phyloP scores from a whole-genome alignment of 1,140 invertebrate genomes.

The Hestina assimilis region DNA sequence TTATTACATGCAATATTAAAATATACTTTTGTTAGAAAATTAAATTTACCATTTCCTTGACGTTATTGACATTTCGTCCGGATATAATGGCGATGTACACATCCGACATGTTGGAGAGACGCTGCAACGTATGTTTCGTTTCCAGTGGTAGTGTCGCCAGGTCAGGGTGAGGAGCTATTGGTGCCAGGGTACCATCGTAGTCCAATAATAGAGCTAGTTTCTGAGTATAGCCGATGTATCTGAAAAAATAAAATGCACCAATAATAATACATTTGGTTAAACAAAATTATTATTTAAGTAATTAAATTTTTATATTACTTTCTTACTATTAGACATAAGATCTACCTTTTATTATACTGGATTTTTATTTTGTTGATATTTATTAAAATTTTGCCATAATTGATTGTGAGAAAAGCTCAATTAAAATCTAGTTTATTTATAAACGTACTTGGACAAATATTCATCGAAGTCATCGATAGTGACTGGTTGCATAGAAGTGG shows the following conservation, averaged over 20 bases:
- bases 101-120: conserved; percentile 91
- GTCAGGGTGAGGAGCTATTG: conserved; percentile 93
- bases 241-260: conserved; percentile 63
- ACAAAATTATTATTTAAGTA: too few species aligned
- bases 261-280: not conserved
- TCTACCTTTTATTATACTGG: too few species aligned
- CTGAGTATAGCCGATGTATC: conserved; percentile 91
- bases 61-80: conserved; percentile 91
- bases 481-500: conserved; percentile 90
- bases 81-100: conserved; percentile 94
- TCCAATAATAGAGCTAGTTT: conserved; percentile 91
- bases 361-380: too few species aligned
- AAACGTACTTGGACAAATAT: conserved; percentile 87
- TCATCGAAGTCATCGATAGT: conserved; percentile 93
- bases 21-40: not conserved
- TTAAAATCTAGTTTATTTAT: not conserved
- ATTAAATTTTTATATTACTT: too few species aligned
- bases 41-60: conserved; percentile 87
- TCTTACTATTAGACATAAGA: too few species aligned
- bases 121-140: conserved; percentile 90
- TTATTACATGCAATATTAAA: not conserved
- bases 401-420: too few species aligned
- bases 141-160: conserved; percentile 90
- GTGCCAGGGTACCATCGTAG: conserved; percentile 93
- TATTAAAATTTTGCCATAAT: too few species aligned